Base-by-base conservation (phyloP, 2,113 vertebrate genomes). In the Empidonax alnorum region DNA sequence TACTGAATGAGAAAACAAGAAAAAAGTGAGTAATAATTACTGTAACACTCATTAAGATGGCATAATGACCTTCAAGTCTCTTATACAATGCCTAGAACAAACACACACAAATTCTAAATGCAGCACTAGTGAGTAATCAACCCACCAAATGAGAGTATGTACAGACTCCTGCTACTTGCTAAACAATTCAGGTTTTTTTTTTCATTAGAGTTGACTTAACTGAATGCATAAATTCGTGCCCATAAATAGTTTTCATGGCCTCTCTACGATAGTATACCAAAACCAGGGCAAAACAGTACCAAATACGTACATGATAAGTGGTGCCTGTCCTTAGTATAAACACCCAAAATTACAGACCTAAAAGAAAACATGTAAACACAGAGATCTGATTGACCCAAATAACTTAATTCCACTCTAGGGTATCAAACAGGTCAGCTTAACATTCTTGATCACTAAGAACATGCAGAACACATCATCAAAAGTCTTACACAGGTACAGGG, bases 381-480 rank as follows among this genome's bases (percentile, higher is more conserved):
- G 58, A 79, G 25, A 53, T 39, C 12, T 39, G 28, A 75, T 41
- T 62, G 18, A 20, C 20, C 16, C 49, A 65, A 68, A 53, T 44
- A 68, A 47, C 33, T 63, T 63, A 28, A 84, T 58, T 76, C 33
- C 49, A 83, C 21, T 0, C 0, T 0, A 72, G 8, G 14, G 16
- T 52, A 30, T 85, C 37, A 73, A 37, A 84, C 9, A 87, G 44
- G 39, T 66, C 37, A 82, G 37, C 22, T 65, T 28, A 81, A 46
- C 15, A 13, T 21, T 91, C 31, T 28, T 41, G 44, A 50, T 44
- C 2, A 1, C 21, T 74, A 82, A 83, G 18, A 69, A 46, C 7
- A 31, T 8, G 15, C 12, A 44, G 33, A 95, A 66, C 17, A 49
- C 0, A 1, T 7, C 39, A 77, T 12, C 30, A 63, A 4, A 72